Base-by-base conservation (phyloP, 2,888 invertebrate species). In the Macrophya alboannulata region DNA sequence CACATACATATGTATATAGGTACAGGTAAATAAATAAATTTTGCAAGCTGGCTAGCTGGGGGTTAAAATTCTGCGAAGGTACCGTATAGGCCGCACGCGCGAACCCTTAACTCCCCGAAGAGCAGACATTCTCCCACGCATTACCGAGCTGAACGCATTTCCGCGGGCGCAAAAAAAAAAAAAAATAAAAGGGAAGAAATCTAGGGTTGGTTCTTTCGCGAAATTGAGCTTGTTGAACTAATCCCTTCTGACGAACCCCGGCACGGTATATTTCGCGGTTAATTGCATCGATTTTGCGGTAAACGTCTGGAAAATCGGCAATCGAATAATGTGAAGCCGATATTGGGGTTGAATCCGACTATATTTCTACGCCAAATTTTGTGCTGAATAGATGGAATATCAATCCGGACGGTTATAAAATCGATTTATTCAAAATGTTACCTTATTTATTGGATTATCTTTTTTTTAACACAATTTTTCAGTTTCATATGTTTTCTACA, bases 21-120 rank as follows among this genome's bases (percentile, higher is more conserved):
- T 55, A 55, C n/a, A 55, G 55, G 62, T 25, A 25, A 62, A 62
- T 62, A 25, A 25, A 10, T 21, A 25, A 62, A 40, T 72, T 72
- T 17, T 37, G 43, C 43, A 43, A 40, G 71, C 71, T 72, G 31
- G 31, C 31, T 31, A 43, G 71, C 71, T 10, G 43, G n/a, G 43
- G 74, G 12, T n/a, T 43, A 25, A 45, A 74, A 31, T 45, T 74
- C 74, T 48, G 68, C 37, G 74, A 45, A 74, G 12, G 74, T 68
- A 68, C 37, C 37, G 68, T 68, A 15, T 37, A 68, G 68, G 17
- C 68, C 37, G 68, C 68, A 68, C 31, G 31, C 31, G 68, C 68
- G 68, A 68, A 68, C 68, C 68, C 68, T 68, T 12, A 25, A 48
- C 45, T 74, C 74, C 45, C 74, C 4, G 25, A 45, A 74, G 45